These are phyloP conservation scores for Chaenocephalus aceratus DNA, from an alignment of 2,113 vertebrate genomes.

Conservation along the genomic window DNA sequence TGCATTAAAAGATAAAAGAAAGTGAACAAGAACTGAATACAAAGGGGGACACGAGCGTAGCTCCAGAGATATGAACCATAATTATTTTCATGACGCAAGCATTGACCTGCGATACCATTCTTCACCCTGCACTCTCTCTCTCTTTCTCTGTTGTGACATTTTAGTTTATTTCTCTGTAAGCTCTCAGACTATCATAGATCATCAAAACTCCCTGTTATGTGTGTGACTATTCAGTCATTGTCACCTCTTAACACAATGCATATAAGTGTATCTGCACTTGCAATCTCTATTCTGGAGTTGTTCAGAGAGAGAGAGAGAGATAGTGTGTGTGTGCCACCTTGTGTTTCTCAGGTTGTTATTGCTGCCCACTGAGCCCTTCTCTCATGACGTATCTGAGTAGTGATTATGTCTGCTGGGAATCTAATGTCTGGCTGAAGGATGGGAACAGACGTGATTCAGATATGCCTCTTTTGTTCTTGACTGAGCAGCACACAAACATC, in stretches of 20 bases:
- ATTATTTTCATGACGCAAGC: slow-evolving; percentile 68
- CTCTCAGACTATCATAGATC: slow-evolving; percentile 23
- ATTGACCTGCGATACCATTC: slow-evolving; percentile 62
- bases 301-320: slow-evolving; percentile 8
- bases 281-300: slow-evolving; percentile 26
- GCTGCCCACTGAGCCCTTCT: slow-evolving; percentile 32
- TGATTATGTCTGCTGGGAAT: slow-evolving; percentile 45
- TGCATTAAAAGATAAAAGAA: slow-evolving; percentile 83
- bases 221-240: slow-evolving; percentile 18
- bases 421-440: slow-evolving; percentile 45
- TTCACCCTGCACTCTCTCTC: slow-evolving; percentile 18
- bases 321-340: slow-evolving; percentile 6
- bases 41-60: slow-evolving; percentile 61
- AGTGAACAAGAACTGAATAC: slow-evolving; percentile 70
- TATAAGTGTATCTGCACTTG: slow-evolving; percentile 34
- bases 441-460: slow-evolving; percentile 45
- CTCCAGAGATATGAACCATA: slow-evolving; percentile 70
- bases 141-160: slow-evolving; percentile 24
- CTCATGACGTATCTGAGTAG: slow-evolving; percentile 44
- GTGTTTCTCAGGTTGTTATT: slow-evolving; percentile 25
- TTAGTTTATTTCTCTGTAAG: slow-evolving; percentile 40
- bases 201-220: slow-evolving; percentile 42
- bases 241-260: slow-evolving; percentile 15
- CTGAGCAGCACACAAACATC: slow-evolving; percentile 29
- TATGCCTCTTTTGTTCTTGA: slow-evolving; percentile 52